Evolutionary conservation across 1,140 invertebrate genomes (phyloP).

Genomic region (Drosophila littoralis): DNA sequence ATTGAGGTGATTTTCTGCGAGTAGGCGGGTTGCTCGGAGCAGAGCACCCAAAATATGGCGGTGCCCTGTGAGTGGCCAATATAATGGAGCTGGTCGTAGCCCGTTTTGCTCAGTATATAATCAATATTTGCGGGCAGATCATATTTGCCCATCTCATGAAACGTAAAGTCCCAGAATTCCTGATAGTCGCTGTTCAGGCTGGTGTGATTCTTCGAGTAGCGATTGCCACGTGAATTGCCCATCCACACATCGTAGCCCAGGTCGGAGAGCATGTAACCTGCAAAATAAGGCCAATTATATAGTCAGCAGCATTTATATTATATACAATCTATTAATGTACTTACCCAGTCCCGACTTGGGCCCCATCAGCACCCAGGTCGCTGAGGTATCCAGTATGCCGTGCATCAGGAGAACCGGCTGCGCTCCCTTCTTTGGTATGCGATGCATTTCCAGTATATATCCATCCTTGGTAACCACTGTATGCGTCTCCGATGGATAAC

Average conservation of each 20-base stretch:
- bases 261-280: constrained; percentile 85
- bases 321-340: neutral
- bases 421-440: constrained; percentile 85
- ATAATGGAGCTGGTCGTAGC: constrained; percentile 87
- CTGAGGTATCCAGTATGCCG: constrained; percentile 89
- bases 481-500: constrained; percentile 87
- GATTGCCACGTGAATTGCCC: constrained; percentile 89
- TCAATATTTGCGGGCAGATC: constrained; percentile 92
- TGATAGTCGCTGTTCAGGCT: constrained; percentile 86
- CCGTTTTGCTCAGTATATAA: constrained; percentile 88
- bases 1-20: constrained; percentile 88
- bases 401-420: constrained; percentile 87
- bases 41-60: constrained; percentile 87
- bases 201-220: constrained; percentile 87
- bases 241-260: constrained; percentile 91
- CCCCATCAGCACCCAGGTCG: constrained; percentile 90
- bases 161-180: constrained; percentile 91
- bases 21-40: constrained; percentile 87
- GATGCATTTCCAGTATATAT: constrained; percentile 86
- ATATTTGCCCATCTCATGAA: constrained; percentile 91
- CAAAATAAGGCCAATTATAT: neutral
- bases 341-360: constrained; percentile 87
- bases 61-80: constrained; percentile 90
- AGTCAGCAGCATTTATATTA: neutral
- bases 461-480: constrained; percentile 85